Evolutionary conservation across 2,888 invertebrate genomes (phyloP).

Genomic region (Drosophila emarginata): DNA sequence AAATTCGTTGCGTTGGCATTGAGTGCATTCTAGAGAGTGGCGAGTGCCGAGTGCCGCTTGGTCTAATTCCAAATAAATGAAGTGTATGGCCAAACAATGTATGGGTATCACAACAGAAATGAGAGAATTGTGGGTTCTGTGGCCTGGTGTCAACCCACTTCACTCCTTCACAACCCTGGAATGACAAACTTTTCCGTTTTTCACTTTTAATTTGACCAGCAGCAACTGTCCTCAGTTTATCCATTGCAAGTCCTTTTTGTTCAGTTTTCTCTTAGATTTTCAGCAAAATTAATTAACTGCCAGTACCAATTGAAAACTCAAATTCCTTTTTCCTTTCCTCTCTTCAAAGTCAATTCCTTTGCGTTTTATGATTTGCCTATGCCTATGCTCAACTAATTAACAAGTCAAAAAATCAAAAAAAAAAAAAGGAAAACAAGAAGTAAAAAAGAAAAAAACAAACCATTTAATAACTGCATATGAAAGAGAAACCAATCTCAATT

Average conservation of each 20-base stretch:
- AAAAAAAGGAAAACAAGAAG: background rate
- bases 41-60: slow-evolving; percentile 38
- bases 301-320: slow-evolving; percentile 23
- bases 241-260: slow-evolving; percentile 52
- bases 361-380: slow-evolving; percentile 43
- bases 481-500: slow-evolving; percentile 66
- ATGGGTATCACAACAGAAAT: slow-evolving; percentile 35
- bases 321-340: slow-evolving; percentile 17
- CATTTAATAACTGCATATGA: slow-evolving; percentile 32
- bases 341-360: slow-evolving; percentile 21
- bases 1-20: slow-evolving; percentile 71
- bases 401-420: slow-evolving; percentile 31
- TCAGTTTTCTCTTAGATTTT: slow-evolving; percentile 20
- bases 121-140: slow-evolving; percentile 1
- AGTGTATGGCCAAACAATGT: slow-evolving; percentile 77
- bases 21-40: slow-evolving; percentile 59
- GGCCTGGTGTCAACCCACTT: no score
- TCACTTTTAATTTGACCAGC: slow-evolving; percentile 59
- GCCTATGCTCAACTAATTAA: slow-evolving; percentile 62
- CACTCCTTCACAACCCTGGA: background rate
- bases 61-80: slow-evolving; percentile 80
- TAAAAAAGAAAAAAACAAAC: slow-evolving; percentile 49
- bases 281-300: slow-evolving; percentile 59
- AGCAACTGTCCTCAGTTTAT: slow-evolving; percentile 41
- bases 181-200: slow-evolving; percentile 41